Conservation (phyloP, 2,797 vertebrate genomes). For the Halcyon chelicuti region DNA sequence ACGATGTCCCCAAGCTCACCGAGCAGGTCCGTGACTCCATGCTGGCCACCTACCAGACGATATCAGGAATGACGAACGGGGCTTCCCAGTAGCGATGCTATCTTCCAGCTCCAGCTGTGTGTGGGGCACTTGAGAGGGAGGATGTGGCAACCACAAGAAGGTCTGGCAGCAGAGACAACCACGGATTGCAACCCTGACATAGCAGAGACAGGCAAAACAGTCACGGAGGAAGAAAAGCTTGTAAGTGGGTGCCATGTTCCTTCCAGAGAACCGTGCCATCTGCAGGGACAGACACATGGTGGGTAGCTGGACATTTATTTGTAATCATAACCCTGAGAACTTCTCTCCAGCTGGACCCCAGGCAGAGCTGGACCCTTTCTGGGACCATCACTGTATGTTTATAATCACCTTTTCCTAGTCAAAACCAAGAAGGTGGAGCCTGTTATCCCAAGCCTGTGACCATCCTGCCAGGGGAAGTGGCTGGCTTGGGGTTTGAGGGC, state of each 20-base stretch:
- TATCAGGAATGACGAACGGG: background rate
- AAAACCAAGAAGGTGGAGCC: background rate
- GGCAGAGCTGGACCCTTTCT: background rate
- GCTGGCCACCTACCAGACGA: background rate
- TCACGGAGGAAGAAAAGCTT: background rate
- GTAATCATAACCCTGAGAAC: background rate
- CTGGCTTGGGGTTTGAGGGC: background rate
- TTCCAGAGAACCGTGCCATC: background rate
- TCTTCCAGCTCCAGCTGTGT: background rate
- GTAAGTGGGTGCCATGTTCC: background rate
- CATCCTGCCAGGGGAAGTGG: background rate
- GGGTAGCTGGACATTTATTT: background rate
- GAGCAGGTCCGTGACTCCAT: constrained; percentile 38
- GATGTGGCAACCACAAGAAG: background rate
- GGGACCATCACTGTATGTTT: background rate
- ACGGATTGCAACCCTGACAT: background rate
- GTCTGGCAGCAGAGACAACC: background rate
- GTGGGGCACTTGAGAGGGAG: background rate
- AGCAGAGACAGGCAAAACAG: background rate
- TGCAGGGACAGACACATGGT: background rate
- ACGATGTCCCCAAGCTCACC: background rate
- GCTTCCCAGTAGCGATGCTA: background rate
- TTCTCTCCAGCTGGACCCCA: background rate
- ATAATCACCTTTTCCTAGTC: background rate
- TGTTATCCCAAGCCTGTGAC: background rate